Base-by-base conservation (phyloP, 2,797 vertebrate species). In the Furcifer pardalis region DNA sequence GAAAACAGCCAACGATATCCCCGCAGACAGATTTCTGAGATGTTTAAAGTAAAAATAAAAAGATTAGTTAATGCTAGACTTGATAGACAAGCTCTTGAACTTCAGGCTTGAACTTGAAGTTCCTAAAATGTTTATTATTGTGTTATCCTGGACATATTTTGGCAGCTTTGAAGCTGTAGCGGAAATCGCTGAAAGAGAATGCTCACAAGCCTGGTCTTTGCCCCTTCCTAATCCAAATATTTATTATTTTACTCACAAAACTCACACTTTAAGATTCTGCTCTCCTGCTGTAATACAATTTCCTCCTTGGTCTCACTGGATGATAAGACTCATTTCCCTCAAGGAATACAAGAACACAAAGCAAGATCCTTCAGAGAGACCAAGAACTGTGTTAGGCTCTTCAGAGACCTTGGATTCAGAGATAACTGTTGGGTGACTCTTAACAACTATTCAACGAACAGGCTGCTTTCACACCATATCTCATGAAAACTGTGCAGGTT, bases 181-280 rank as follows among this genome's bases (percentile, higher is more conserved):
- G 73, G 89, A 93, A 94, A 92, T 80, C 89, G 87, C 84, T 92
- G 92, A 93, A 92, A 89, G 91, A 91, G 90, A 92, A 91, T 84
- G 92, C 91, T 93, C 87, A 84, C 83, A 91, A 89, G 79, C 83
- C 75, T 77, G 88, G 87, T 89, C 87, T 93, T 89, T 92, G 90
- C 87, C 82, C 89, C 87, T 76, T 86, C 88, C 91, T 89, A 87
- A 83, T 87, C 77, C 87, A 93, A 93, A 91, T 93, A 87, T 91
- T 94, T 93, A 90, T 88, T 86, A 88, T 91, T 91, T 90, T 91
- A 88, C 91, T 92, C 90, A 89, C 88, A 87, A 86, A 89, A 85
- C 92, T 92, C 91, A 86, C 89, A 91, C 89, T 88, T 91, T 0
- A 91, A 92, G 91, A 73, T 84, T 92, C 60, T 63, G 83, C 73